Percentiles rank a stretch among this genome's conserved stretches.
phyloP scores from a whole-genome alignment of 35 echinoderm and acorn worm genomes.

The Lytechinus pictus region DNA sequence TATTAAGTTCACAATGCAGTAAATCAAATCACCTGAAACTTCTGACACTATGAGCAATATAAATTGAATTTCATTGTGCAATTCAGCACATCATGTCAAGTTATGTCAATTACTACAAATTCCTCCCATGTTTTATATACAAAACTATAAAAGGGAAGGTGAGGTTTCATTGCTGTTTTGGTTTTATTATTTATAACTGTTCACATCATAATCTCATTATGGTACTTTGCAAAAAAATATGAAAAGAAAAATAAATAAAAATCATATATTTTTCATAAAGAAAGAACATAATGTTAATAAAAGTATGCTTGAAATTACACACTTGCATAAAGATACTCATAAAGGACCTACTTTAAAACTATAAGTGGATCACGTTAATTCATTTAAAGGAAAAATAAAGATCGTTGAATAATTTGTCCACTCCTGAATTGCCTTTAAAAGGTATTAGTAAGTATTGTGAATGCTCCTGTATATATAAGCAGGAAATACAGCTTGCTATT shows the following conservation, averaged over 20 bases:
- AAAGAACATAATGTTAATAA: neutral
- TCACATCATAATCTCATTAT: too few relatives aligned
- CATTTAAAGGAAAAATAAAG: too few relatives aligned
- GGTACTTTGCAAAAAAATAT: neutral
- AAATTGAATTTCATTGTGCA: neutral
- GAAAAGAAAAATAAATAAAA: neutral
- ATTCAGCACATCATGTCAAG: neutral
- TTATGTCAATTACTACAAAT: neutral
- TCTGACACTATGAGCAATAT: neutral
- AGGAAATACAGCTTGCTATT: neutral
- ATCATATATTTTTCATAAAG: neutral
- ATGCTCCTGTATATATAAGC: neutral
- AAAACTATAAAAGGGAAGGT: neutral
- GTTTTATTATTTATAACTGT: neutral
- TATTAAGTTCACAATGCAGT: neutral
- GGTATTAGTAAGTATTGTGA: too few relatives aligned
- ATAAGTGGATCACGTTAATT: too few relatives aligned
- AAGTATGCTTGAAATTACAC: neutral
- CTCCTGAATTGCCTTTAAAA: too few relatives aligned
- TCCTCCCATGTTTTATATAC: neutral
- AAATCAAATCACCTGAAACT: neutral
- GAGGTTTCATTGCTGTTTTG: neutral
- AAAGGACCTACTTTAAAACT: too few relatives aligned
- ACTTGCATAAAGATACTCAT: too few relatives aligned
- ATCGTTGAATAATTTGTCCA: too few relatives aligned